phyloP scores from a whole-genome alignment of 2,888 invertebrate species.

The Syritta pipiens region DNA sequence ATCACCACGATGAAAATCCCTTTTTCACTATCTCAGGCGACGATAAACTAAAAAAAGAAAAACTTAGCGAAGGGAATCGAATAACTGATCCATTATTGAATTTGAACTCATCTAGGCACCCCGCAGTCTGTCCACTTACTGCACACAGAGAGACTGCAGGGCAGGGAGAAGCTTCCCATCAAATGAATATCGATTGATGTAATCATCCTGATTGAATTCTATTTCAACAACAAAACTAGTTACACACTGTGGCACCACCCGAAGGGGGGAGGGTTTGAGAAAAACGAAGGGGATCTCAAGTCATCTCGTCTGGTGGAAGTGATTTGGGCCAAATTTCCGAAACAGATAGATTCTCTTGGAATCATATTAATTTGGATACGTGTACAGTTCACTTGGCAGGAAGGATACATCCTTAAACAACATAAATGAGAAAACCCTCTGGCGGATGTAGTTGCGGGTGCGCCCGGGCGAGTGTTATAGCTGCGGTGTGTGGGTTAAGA shows the following conservation, averaged over 20 bases:
- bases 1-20: slow-evolving; percentile 16
- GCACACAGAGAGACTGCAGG: not conserved
- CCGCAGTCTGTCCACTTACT: slow-evolving; percentile 31
- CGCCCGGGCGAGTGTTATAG: not conserved
- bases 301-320: slow-evolving; percentile 23
- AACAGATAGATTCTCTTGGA: slow-evolving; percentile 34
- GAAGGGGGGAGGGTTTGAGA: too few species aligned
- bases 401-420: slow-evolving; percentile 27
- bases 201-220: slow-evolving; percentile 47
- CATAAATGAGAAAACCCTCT: slow-evolving; percentile 5
- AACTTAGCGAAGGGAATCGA: slow-evolving; percentile 3
- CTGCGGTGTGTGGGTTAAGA: not conserved
- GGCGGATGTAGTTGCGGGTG: not conserved
- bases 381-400: slow-evolving; percentile 11
- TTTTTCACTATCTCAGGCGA: slow-evolving; percentile 14
- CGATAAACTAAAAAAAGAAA: not conserved
- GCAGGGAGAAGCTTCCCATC: slow-evolving; percentile 14
- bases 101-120: slow-evolving; percentile 48
- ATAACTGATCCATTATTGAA: slow-evolving; percentile 46
- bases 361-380: slow-evolving; percentile 41
- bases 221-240: slow-evolving; percentile 20
- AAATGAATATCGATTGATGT: slow-evolving; percentile 59
- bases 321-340: slow-evolving; percentile 47
- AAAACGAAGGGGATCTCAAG: not conserved
- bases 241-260: slow-evolving; percentile 12